Evolutionary conservation across 2,888 invertebrate species (phyloP), one percentile per base, ranked within the genome.

Genomic region (Corythucha ciliata): DNA sequence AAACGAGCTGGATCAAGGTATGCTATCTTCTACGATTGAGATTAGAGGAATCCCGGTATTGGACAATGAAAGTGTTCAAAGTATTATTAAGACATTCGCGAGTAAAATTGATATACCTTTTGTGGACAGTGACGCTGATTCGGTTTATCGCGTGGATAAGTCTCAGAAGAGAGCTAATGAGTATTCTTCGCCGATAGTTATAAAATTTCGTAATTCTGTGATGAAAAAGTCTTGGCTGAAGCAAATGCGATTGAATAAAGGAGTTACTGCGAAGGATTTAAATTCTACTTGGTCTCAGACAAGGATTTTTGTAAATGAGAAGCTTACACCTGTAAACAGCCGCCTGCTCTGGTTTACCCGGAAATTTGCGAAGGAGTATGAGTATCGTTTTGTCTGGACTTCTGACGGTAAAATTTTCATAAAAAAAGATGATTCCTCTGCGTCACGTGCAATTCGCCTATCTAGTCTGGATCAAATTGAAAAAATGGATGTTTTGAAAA

Each of bases 311-410:
- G n/a, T 36, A 7, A 36, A 21, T n/a, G 36, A 36, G 4, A 18
- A 21, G 8, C 36, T 36, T 10, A 36, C 36, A 2, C 36, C n/a
- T 6, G 4, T 6, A 3, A 36, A 36, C 36, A 21, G 6, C 8
- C 18, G 36, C 4, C 21, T 36, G 14, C 21, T 36, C 14, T 36
- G 36, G 36, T 10, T 36, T 36, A 21, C 36, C 4, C 18, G 36
- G 36, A 21, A 36, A 2, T 36, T 36, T 36, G 36, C 36, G 20
- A 36, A n/a, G n/a, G 21, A 36, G 36, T 36, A 36, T n/a, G 36
- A 36, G n/a, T 36, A 36, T 36, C 36, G 36, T 2, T 36, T 36
- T 10, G 36, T n/a, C 8, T 36, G 36, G 36, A 36, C 36, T 21
- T 20, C 14, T 4, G 36, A 36, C 8, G 36, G 36, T n/a, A 36